These are phyloP conservation scores for Sesamia inferens DNA, from an alignment of 2,888 invertebrate species.

Conservation along the genomic window DNA sequence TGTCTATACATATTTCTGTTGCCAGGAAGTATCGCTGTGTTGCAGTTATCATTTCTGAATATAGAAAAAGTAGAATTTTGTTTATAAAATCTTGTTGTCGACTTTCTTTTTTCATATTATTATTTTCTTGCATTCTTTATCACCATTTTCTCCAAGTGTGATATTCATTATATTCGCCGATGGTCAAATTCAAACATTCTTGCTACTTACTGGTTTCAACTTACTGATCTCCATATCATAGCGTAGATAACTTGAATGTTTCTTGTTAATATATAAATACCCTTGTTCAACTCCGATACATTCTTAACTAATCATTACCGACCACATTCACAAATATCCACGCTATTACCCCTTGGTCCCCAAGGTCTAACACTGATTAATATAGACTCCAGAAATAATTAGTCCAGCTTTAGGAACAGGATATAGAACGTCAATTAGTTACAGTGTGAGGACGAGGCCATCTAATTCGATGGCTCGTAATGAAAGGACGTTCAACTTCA, in stretches of 20 bases:
- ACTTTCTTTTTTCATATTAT: neutral
- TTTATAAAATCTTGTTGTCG: neutral
- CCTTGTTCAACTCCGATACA: neutral
- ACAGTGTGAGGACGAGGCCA: slow-evolving; percentile 30
- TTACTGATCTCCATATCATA: neutral
- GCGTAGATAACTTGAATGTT: neutral
- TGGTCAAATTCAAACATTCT: neutral
- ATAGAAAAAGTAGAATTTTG: neutral
- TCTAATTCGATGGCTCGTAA: slow-evolving; percentile 27
- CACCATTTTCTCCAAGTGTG: neutral
- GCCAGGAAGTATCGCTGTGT: no score
- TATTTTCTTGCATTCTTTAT: neutral
- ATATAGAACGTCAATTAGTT: slow-evolving; percentile 41
- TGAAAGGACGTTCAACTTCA: slow-evolving; percentile 19
- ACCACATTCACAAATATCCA: neutral
- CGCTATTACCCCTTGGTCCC: slow-evolving; percentile 6
- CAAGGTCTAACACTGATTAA: slow-evolving; percentile 46
- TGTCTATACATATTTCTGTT: neutral
- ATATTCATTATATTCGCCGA: neutral
- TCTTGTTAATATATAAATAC: no score
- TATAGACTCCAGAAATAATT: slow-evolving; percentile 46
- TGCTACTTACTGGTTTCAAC: neutral
- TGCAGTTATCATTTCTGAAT: no score
- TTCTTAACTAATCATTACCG: neutral
- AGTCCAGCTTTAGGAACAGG: slow-evolving; percentile 42